Evolutionary conservation across 1,140 invertebrate genomes (phyloP), one percentile per base, ranked within the genome.

Genomic region (Sarcophaga bullata): DNA sequence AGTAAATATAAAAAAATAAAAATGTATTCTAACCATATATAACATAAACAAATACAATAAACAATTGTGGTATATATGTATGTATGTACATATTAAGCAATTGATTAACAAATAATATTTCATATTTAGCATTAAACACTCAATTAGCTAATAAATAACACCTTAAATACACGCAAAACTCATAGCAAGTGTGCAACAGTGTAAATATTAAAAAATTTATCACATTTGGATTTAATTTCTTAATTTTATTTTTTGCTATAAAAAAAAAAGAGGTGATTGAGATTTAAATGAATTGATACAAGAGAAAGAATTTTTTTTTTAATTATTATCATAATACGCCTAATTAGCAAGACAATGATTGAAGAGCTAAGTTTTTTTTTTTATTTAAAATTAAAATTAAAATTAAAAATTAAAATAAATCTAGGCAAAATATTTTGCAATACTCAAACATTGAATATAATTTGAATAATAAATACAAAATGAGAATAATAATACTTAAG

Each of bases 311-410:
- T 37, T 37, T 37, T 37, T n/a, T n/a, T 19, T 68, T 19, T 68
- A 68, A n/a, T 62, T n/a, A 68, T 68, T 68, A 19, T 68, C n/a
- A 19, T 68, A 68, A 68, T 68, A 68, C n/a, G 62, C n/a, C 8
- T 19, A 68, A 68, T 68, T 68, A 68, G 62, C n/a, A 8, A 68
- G 17, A 68, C 17, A 68, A 68, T 19, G 62, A 68, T 25, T 68
- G 54, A 58, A n/a, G 15, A 58, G n/a, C 3, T 6, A n/a, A n/a
- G n/a, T n/a, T n/a, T n/a, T 37, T 37, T 37, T 37, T 37, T 37
- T 37, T 37, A 37, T 37, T 37, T 37, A 37, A 58, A n/a, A 58
- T 58, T 58, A 0, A n/a, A 58, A 58, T 15, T n/a, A 58, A 58
- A 58, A 58, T 15, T 6, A 58, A 58, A 58, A 58, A n/a, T n/a